These are phyloP conservation scores for Holothuria glaberrima DNA, from an alignment of 35 echinoderm and acorn worm genomes.

Conservation along the genomic window DNA sequence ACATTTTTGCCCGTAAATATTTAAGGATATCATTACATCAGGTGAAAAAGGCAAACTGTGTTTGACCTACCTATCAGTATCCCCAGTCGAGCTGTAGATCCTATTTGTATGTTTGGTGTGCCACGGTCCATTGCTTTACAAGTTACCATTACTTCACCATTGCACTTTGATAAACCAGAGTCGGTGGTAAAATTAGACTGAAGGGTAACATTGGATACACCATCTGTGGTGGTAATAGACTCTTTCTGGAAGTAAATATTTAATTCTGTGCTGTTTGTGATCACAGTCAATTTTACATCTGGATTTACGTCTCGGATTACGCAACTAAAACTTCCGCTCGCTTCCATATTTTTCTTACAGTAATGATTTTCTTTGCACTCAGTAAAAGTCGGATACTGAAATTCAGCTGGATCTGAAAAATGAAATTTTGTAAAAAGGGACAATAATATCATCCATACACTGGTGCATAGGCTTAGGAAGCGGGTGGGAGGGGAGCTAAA, in stretches of 20 bases:
- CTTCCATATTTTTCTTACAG: neutral
- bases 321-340: neutral
- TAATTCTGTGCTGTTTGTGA: neutral
- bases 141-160: neutral
- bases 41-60: too few relatives aligned
- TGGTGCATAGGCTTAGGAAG: too few relatives aligned
- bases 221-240: neutral
- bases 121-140: neutral
- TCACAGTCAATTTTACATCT: neutral
- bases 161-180: neutral
- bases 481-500: too few relatives aligned
- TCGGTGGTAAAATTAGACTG: neutral
- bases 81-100: neutral
- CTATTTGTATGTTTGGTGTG: neutral
- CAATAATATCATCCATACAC: too few relatives aligned
- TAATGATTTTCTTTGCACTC: neutral
- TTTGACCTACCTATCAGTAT: neutral
- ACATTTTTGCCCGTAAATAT: too few relatives aligned
- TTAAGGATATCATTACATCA: too few relatives aligned
- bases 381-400: neutral
- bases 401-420: neutral
- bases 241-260: conserved; percentile 40
- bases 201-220: conserved; percentile 3
- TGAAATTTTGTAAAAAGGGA: neutral
- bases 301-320: neutral